Evolutionary conservation across 2,888 invertebrate species (phyloP), one percentile per base, ranked within the genome.

Genomic region (Abrostola triplasia): DNA sequence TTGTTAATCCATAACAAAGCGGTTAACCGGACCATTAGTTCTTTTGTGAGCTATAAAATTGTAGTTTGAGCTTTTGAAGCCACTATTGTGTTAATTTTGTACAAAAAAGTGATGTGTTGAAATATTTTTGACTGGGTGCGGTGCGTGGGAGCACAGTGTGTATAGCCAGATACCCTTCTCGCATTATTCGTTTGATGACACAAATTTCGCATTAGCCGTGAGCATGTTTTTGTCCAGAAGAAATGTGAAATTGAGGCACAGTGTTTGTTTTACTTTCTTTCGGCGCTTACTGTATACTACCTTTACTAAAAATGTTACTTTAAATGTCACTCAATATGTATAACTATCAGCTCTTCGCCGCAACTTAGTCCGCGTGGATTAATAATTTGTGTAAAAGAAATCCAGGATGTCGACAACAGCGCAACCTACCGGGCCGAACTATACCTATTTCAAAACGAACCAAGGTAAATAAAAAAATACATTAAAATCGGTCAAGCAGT

Each of bases 21-120:
- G 78, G 87, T 88, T 90, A 89, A 88, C 87, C 87, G 92, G 88
- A 79, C 88, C 92, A 92, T 93, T 93, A 90, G 87, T 85, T 90
- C 87, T 87, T 88, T 87, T 89, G 81, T 89, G 85, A 76, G 53
- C 74, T 67, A 72, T 70, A 63, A 80, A 87, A 88, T 80, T 73
- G 66, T 71, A 72, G 77, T 67, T 63, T 67, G 64, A 74, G 67
- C 72, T 70, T 62, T 73, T 50, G 57, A 50, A 53, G 36, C 58
- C 53, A 51, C 67, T 77, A 79, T 81, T 81, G 70, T 80, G 64
- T 69, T 64, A 60, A 61, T 61, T 62, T 69, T 59, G 52, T 50
- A 60, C 65, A 70, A 65, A 60, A 64, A 67, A 65, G 36, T 50
- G n/a, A 50, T 55, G 68, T 84, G 79, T 85, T 77, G 82, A 81